Evolutionary conservation across 2,888 invertebrate genomes (phyloP).

Genomic region (Rhamnusium bicolor): DNA sequence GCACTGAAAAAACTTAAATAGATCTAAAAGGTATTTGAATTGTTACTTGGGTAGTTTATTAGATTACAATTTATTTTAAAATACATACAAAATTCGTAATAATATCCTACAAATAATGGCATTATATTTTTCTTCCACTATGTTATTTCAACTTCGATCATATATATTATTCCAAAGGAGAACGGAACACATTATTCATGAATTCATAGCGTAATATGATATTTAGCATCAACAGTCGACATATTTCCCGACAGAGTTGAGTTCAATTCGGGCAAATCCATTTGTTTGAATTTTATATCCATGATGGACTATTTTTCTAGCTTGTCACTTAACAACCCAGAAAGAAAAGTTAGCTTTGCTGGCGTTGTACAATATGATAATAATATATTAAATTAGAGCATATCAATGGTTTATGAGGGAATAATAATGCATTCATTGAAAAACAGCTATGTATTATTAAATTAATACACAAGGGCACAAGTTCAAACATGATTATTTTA

Average conservation of each 20-base stretch:
- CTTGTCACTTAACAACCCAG: background rate
- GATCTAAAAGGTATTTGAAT: no score
- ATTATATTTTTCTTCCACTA: background rate
- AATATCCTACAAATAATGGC: background rate
- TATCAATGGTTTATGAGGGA: no score
- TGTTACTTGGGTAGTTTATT: no score
- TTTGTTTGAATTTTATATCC: slow-evolving; percentile 28
- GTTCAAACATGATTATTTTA: no score
- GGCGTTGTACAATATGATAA: no score
- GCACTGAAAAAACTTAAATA: no score
- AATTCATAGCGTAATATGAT: slow-evolving; percentile 22
- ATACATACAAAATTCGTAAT: background rate
- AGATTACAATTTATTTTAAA: background rate
- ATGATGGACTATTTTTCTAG: slow-evolving; percentile 13
- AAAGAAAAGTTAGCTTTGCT: background rate
- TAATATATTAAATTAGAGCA: no score
- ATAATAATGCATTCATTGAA: no score
- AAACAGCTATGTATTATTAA: no score
- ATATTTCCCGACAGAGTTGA: slow-evolving; percentile 47
- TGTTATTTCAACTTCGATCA: background rate
- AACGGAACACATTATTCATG: slow-evolving; percentile 7
- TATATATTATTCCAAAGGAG: slow-evolving; percentile 2
- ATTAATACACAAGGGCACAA: no score
- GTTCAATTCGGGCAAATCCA: slow-evolving; percentile 24
- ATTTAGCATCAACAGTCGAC: slow-evolving; percentile 30